phyloP scores from a whole-genome alignment of 2,797 vertebrate genomes.

The Scleropages formosus region DNA sequence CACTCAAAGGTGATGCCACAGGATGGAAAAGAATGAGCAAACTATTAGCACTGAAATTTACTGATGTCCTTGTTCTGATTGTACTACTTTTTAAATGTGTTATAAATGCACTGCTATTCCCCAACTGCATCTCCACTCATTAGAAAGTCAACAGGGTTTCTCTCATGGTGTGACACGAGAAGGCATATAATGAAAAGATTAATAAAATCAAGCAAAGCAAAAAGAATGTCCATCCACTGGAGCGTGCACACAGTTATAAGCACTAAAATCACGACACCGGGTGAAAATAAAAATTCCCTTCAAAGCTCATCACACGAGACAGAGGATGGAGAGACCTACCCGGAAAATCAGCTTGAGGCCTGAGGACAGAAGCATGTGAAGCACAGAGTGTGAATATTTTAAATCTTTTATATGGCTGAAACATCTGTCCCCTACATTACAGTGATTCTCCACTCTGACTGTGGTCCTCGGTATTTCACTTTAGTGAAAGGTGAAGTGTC shows the following conservation, averaged over 20 bases:
- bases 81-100: not conserved
- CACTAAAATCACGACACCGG: not conserved
- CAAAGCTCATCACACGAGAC: not conserved
- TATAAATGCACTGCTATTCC: slow-evolving; percentile 4
- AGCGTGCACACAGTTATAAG: not conserved
- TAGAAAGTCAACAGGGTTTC: slow-evolving; percentile 19
- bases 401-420: not conserved
- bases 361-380: slow-evolving; percentile 17
- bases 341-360: not conserved
- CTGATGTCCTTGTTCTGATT: slow-evolving; percentile 6
- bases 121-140: not conserved
- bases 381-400: not conserved
- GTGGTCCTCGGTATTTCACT: not conserved
- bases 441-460: not conserved
- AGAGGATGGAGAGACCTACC: not conserved
- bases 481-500: slow-evolving; percentile 9
- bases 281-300: slow-evolving; percentile 11
- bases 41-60: not conserved
- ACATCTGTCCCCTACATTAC: slow-evolving; percentile 9
- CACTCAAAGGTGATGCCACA: slow-evolving; percentile 24
- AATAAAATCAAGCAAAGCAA: not conserved
- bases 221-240: not conserved
- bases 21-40: not conserved
- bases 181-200: not conserved
- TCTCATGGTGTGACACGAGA: slow-evolving; percentile 17